Evolutionary conservation across 2,888 invertebrate genomes (phyloP), one percentile per base, ranked within the genome.

Genomic region (Drosophila quasianomalipes): DNA sequence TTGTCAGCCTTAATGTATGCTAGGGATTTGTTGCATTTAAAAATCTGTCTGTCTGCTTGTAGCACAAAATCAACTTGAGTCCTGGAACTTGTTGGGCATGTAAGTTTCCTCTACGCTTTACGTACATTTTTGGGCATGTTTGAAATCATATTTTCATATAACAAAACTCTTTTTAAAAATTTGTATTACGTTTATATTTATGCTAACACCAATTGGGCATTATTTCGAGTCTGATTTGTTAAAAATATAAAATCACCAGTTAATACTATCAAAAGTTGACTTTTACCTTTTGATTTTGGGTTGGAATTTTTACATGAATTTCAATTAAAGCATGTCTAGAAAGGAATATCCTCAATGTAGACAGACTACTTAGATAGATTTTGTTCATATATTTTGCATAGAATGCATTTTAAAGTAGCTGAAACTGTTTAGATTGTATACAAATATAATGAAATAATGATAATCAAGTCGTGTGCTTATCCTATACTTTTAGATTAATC

Each of bases 1-100:
- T 64, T 68, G 60, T 54, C 61, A 68, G 85, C 67, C 74, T 75
- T 76, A 79, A 84, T 78, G 72, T 80, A 78, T 87, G 89, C 87
- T 74, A 55, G 55, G 75, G 70, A 77, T 77, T 84, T 75, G 14
- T 39, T 70, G 60, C 75, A 69, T 75, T 81, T 79, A 63, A 72
- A 81, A 78, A 71, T 69, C 58, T 51, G 51, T 63, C 63, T 54
- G 30, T 63, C 53, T 55, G 19, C 44, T 10, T 65, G 57, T 16
- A 35, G 19, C 57, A 19, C 9, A 58, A 59, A 44, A 44, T 60
- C 19, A 37, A 49, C 51, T 51, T 31, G 44, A 35, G n/a, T 9
- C 30, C 14, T 52, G 57, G 31, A 58, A 37, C 28, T 65, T 58
- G 37, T 59, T 58, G 47, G 67, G 14, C 71, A 54, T 61, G 62